Evolutionary conservation across 1,140 invertebrate genomes (phyloP).

Genomic region (Andricus grossulariae): DNA sequence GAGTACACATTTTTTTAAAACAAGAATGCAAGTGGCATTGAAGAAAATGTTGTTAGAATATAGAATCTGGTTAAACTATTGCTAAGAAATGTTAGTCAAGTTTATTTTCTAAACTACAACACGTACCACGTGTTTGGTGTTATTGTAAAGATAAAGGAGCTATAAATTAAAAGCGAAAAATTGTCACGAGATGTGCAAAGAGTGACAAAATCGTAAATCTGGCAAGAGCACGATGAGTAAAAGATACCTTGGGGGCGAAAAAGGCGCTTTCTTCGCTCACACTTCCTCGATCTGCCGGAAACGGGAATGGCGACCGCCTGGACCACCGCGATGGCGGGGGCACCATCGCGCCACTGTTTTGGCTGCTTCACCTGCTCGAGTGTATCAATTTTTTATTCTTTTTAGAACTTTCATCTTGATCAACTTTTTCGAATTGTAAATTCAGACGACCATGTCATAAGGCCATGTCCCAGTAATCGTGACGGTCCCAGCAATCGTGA

Average conservation of each 20-base stretch:
- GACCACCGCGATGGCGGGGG: conserved; percentile 43
- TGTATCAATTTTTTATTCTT: conserved; percentile 48
- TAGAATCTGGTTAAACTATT: background rate
- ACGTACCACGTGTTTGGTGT: background rate
- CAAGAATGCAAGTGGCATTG: too few relatives aligned
- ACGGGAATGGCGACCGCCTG: conserved; percentile 50
- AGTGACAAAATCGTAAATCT: conserved; percentile 38
- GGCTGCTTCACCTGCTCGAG: conserved; percentile 68
- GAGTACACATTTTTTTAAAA: too few relatives aligned
- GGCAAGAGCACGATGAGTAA: conserved; percentile 45
- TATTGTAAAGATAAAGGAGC: conserved; percentile 1
- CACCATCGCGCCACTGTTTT: conserved; percentile 56
- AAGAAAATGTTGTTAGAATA: background rate
- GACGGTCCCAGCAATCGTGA: too few relatives aligned
- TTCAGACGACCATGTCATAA: too few relatives aligned
- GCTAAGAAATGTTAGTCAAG: background rate
- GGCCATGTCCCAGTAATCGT: too few relatives aligned
- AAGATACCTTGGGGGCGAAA: conserved; percentile 62
- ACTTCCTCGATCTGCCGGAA: conserved; percentile 57
- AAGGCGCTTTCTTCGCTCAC: conserved; percentile 56
- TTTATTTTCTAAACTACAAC: background rate
- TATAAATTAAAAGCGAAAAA: conserved; percentile 35
- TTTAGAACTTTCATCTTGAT: background rate
- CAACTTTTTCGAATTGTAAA: too few relatives aligned
- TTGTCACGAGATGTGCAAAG: conserved; percentile 38